Base-by-base conservation (phyloP, 2,113 vertebrate species). In the Diglossa brunneiventris region DNA sequence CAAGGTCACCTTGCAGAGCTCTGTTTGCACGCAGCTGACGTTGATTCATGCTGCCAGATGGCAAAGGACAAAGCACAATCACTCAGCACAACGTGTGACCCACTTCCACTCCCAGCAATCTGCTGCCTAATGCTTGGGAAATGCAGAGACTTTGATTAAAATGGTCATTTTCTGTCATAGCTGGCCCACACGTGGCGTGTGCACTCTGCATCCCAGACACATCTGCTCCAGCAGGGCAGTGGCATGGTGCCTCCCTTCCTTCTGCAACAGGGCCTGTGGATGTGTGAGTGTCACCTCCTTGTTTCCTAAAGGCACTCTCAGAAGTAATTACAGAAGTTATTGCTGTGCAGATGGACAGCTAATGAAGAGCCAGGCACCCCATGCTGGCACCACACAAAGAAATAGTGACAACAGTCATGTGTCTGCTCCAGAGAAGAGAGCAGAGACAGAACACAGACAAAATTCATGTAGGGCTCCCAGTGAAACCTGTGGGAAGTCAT, bases 21-120 rank as follows among this genome's bases (percentile, higher is more conserved):
- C 37, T 92, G 96, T 98, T 97, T 97, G 96, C 95, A 96, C 97
- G 69, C 96, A 95, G 96, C 98, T 98, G 98, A 98, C 96, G 93
- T 92, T 98, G 97, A 98, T 98, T 97, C 97, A 97, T 98, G 96
- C 70, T 96, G 97, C 98, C 98, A 99, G 99, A 99, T 98, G 98
- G 99, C 97, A 94, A 96, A 98, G 98, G 97, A 98, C 89, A 86
- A 97, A 96, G 95, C 94, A 90, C 95, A 84, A 91, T 96, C 75
- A 44, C 64, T 97, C 96, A 91, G 94, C 90, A 91, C 96, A 97
- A 97, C 69, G 76, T 97, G 95, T 97, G 98, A 98, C 98, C 98
- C 97, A 98, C 97, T 98, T 99, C 92, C 83, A 89, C 28, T 85
- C 63, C 94, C 93, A 96, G 80, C 97, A 98, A 97, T 98, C 98